These are phyloP conservation scores for Apodemus speciosus DNA, from an alignment of 2,113 vertebrate species.

Conservation along the genomic window DNA sequence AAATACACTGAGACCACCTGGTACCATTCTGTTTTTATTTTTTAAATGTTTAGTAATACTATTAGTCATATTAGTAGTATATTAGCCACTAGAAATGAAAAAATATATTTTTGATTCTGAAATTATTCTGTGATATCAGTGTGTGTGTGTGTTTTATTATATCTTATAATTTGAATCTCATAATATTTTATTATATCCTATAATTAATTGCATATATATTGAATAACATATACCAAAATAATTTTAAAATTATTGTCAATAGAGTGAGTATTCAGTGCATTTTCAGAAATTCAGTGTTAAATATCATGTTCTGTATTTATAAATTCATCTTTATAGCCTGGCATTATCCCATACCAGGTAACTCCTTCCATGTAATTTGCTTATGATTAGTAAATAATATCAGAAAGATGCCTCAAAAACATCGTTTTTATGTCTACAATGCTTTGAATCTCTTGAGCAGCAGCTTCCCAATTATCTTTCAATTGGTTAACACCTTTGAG, in stretches of 20 bases:
- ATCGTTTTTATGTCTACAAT: background rate
- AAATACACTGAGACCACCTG: background rate
- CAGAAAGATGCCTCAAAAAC: background rate
- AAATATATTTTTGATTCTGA: background rate
- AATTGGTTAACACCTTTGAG: background rate
- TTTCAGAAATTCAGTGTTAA: slow-evolving; percentile 36
- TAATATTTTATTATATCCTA: slow-evolving; percentile 11
- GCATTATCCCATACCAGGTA: background rate
- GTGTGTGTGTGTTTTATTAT: slow-evolving; percentile 3
- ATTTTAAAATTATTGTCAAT: slow-evolving; percentile 46
- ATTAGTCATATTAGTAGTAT: background rate
- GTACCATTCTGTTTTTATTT: background rate
- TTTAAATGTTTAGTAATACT: slow-evolving; percentile 30
- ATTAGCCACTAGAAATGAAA: background rate
- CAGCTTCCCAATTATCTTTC: background rate
- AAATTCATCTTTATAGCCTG: background rate
- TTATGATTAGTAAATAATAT: background rate
- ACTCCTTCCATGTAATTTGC: slow-evolving; percentile 13
- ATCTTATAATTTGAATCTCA: background rate
- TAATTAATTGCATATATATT: background rate
- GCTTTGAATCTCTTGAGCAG: background rate
- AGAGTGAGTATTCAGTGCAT: slow-evolving; percentile 9
- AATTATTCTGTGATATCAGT: background rate
- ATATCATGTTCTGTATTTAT: slow-evolving; percentile 19
- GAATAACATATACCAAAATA: slow-evolving; percentile 31